Base-by-base conservation (phyloP, 2,113 vertebrate genomes). In the Picathartes gymnocephalus region DNA sequence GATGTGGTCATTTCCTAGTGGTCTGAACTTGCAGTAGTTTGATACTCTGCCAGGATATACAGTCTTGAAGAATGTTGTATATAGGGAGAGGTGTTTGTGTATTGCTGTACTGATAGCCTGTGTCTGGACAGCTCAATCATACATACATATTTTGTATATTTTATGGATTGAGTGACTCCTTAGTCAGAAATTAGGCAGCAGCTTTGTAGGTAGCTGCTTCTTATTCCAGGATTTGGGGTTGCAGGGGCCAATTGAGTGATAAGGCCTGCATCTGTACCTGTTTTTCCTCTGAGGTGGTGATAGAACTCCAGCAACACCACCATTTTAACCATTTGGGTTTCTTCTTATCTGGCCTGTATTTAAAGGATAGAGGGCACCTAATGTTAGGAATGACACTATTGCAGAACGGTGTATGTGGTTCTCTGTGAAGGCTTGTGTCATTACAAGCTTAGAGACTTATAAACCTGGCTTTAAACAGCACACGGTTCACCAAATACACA, bases 111-210 rank as follows among this genome's bases (percentile, higher is more conserved):
- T 58, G 64, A 30, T 21, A 50, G 15, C 23, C 37, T 45, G 20
- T 51, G 54, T 50, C 42, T 81, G 54, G 31, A 44, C 47, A 83
- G 42, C 35, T 88, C 54, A 42, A 2, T 86, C 42, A 8, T 25
- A 22, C 6, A 10, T 15, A 37, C 2, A 0, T 51, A 5, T 27
- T 60, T n/a, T 47, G 27, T 79, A 0, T 58, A 14, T 82, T 19
- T 65, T 64, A 40, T 15, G 58, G 22, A 11, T 7, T 56, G 69
- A 6, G 19, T 57, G 35, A 51, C n/a, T 60, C 7, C 37, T 76
- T 40, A 45, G 50, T 51, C 56, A 61, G 51, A 80, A 95, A 78
- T 42, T 11, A 54, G 35, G 40, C 81, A 42, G 31, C 58, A 70
- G 2, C 50, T 94, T 72, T 53, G 25, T 51, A 30, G 23, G 12